Conservation (phyloP, 1,140 invertebrate genomes). For the Ceratitis capitata region DNA sequence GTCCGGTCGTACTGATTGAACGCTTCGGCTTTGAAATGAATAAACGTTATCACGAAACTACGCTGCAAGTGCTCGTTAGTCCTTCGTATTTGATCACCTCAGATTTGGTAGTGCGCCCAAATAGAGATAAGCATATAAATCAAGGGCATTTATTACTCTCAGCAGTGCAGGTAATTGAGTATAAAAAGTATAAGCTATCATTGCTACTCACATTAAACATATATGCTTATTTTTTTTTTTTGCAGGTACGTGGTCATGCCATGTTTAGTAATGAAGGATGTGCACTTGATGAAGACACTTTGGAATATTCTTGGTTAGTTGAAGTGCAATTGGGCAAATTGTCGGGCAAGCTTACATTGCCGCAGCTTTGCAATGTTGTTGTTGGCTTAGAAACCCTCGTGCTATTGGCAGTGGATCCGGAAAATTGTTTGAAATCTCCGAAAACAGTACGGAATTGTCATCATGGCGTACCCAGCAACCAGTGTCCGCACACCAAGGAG, state of each 20-base stretch:
- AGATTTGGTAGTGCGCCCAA: constrained; percentile 75
- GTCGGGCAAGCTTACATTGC: constrained; percentile 80
- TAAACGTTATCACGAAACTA: constrained; percentile 90
- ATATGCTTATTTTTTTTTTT: constrained; percentile 4
- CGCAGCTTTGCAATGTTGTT: constrained; percentile 86
- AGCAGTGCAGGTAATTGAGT: constrained; percentile 77
- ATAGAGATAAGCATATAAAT: constrained; percentile 80
- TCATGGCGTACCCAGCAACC: constrained; percentile 80
- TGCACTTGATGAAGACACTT: constrained; percentile 88
- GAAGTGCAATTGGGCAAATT: constrained; percentile 85
- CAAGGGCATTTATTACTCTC: constrained; percentile 91
- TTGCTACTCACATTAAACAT: background rate
- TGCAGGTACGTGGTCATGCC: constrained; percentile 87
- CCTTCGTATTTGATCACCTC: constrained; percentile 85
- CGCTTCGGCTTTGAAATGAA: constrained; percentile 97
- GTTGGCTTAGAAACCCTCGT: constrained; percentile 90
- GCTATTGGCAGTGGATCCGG: constrained; percentile 84
- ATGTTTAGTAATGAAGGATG: constrained; percentile 96
- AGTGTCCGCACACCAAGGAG: constrained; percentile 79
- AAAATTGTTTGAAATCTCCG: constrained; percentile 86
- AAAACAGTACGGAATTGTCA: constrained; percentile 83
- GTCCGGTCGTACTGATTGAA: constrained; percentile 90
- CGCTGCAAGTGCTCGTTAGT: constrained; percentile 89
- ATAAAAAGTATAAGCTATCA: background rate
- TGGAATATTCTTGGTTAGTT: constrained; percentile 96